Base-by-base conservation (phyloP, 2,797 vertebrate genomes). In the Vireo griseus region DNA sequence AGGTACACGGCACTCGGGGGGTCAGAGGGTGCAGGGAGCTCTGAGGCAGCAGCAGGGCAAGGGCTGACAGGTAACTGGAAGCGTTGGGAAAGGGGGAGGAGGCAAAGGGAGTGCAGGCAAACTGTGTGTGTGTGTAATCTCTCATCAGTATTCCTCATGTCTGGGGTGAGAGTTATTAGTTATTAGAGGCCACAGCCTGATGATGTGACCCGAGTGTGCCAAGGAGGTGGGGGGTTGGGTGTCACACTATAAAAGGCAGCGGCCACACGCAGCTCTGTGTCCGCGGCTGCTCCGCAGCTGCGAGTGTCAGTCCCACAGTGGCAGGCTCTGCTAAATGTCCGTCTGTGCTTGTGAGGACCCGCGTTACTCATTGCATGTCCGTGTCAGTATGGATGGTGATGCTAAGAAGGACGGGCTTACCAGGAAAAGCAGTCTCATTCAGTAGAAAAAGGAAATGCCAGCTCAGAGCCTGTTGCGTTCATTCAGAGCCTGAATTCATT, bases 231-330 rank as follows among this genome's bases (percentile, higher is more conserved):
- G 42, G 45, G 37, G 44, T 37, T 74, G 94, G 96, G 94, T 97
- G 96, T 94, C 94, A 31, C 54, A 91, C 97, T 97, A 97, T 98
- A 98, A 97, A 97, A 96, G 97, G 98, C 97, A 96, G 92, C 18
- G 37, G 74, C 86, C 52, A 58, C 91, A 45, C 57, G 59, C 80
- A 85, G 95, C 63, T 88, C 92, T 40, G 66, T 65, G 76, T 52
- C 81, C 83, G 48, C 87, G 84, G 95, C 85, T 54, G 79, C 82
- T 72, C 73, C 39, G 95, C 98, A 98, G 97, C 98, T 98, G 98
- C 86, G 96, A 20, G 26, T 96, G 98, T 98, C 98, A 88, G 78
- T 96, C 75, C 79, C 62, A 16, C 62, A 4, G 85, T 6, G 35
- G 45, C 63, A 77, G 55, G 17, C 74, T 57, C 75, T 4, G 16